These are phyloP conservation scores for Oenanthe oenanthe DNA, from an alignment of 2,113 vertebrate genomes.

Conservation along the genomic window DNA sequence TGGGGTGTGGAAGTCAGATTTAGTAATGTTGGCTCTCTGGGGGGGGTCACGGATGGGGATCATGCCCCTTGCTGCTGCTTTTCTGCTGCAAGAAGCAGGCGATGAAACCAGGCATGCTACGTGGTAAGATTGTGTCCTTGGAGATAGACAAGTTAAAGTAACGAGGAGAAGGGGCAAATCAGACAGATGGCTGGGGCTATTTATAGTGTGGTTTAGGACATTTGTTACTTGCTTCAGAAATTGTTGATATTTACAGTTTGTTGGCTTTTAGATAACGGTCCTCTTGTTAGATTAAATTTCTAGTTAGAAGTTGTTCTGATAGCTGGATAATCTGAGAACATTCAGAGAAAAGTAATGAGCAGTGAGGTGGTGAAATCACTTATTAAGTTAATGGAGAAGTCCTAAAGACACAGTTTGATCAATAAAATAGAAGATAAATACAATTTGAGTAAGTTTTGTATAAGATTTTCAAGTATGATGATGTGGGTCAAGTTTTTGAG, in stretches of 20 bases:
- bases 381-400: not conserved
- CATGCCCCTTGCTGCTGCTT: not conserved
- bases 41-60: not conserved
- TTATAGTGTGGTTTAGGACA: slow-evolving; percentile 54
- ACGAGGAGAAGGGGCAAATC: slow-evolving; percentile 52
- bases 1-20: not conserved
- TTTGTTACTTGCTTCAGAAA: slow-evolving; percentile 39
- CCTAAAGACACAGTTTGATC: not conserved
- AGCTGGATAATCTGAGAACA: not conserved
- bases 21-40: not conserved
- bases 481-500: not conserved
- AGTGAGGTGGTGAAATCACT: not conserved
- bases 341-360: not conserved
- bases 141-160: slow-evolving; percentile 34
- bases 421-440: not conserved
- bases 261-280: not conserved
- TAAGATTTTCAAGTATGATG: not conserved
- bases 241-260: slow-evolving; percentile 57
- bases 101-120: accelerated
- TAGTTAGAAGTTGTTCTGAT: not conserved
- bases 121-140: not conserved
- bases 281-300: not conserved
- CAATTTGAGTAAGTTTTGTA: not conserved
- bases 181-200: slow-evolving; percentile 52
- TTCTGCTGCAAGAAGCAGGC: not conserved